Base-by-base conservation (phyloP, 1,140 invertebrate genomes). In the Goniozus legneri region DNA sequence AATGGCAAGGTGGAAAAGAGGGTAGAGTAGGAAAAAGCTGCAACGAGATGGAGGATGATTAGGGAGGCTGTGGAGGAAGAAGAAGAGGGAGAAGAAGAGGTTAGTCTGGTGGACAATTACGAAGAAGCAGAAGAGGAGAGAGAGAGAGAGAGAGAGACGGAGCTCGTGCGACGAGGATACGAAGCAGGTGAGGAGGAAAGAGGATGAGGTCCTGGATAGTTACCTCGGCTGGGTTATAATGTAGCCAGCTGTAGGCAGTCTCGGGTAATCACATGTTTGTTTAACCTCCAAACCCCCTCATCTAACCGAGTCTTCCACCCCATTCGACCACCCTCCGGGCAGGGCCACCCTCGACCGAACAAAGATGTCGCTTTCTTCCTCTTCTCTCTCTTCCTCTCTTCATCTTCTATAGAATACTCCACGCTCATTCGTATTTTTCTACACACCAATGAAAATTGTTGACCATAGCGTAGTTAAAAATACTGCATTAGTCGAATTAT, bases 251-350 rank as follows among this genome's bases (percentile, higher is more conserved):
- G 73, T 74, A 73, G 71, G 69, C 68, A 71, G 63, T 60, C 64
- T n/a, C n/a, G n/a, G 66, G 71, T 76, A 76, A 76, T 76, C 73
- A 73, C 65, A 76, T 76, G 73, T 75, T 76, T 76, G 73, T 76
- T 75, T 76, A 76, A 76, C 72, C 72, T 74, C 65, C 67, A 61
- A 72, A 75, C 73, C 72, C 73, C 65, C 69, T 74, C 72, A 75
- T 74, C 69, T 68, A 61, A 14, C 21, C 33, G 36, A 15, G 19
- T 20, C 42, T 27, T n/a, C 38, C 21, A 22, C 40, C 31, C 20
- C 53, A 48, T 59, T 54, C 55, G 56, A 59, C 61, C 65, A 66
- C 67, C 68, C 60, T 51, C 45, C 52, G 57, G 59, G 52, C 59
- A 54, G 62, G 71, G 63, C 69, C 71, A 72, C 71, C 69, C 67